Base-by-base conservation (phyloP, 1,140 invertebrate species). In the Pseudomyrmex pallidus region DNA sequence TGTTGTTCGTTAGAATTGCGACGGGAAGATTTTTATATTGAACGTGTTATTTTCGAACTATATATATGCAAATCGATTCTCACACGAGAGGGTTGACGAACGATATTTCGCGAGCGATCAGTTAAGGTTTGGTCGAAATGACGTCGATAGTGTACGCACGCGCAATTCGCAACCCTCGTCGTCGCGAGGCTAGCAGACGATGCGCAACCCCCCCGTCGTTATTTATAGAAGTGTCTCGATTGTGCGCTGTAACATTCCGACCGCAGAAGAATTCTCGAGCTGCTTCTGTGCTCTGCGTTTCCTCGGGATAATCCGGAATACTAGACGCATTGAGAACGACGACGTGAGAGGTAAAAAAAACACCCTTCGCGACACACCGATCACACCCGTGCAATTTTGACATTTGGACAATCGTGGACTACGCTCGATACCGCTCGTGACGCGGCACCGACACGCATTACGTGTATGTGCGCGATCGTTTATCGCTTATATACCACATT, bases 61-160 rank as follows among this genome's bases (percentile, higher is more conserved):
- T 35, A 35, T 35, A 35, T 35, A 35, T 25, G 3, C 1, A 25
- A 35, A 35, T 35, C 35, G 35, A 35, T 35, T 35, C 35, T 35
- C 35, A 35, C 35, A 35, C 35, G 7, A 35, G 0, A 35, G 5
- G 35, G 35, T 35, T 35, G 35, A 35, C 5, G 35, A 35, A 35
- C 35, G 35, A 35, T 22, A 59, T 25, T 15, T n/a, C 35, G 48
- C 10, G 12, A 4, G 46, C n/a, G 44, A 10, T 66, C 48, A n/a
- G 20, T 13, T 70, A 20, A 57, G 52, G 44, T 78, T 57, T 82
- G 52, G 57, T 74, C 63, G 20, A 17, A 46, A 56, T 87, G 85
- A 90, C 88, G 90, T 92, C 91, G 86, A 91, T 91, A 90, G 84
- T n/a, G 22, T 68, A 86, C 92, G 91, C 92, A 93, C 87, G 92